Base-by-base conservation (phyloP, 1,140 invertebrate genomes). In the Cydia fagiglandana region DNA sequence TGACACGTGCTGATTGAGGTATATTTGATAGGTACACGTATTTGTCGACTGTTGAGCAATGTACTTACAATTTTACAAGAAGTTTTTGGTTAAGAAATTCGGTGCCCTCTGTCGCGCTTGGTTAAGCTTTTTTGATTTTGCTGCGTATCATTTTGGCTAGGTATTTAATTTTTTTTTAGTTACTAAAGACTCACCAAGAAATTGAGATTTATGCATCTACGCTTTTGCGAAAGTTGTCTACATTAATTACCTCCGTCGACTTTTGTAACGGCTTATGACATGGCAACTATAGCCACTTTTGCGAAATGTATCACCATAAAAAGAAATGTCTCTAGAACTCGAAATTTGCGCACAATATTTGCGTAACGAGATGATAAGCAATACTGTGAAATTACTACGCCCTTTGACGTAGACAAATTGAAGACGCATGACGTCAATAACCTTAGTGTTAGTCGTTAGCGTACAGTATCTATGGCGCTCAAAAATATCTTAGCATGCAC, bases 321-420 rank as follows among this genome's bases (percentile, higher is more conserved):
- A 53, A n/a, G n/a, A 9, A n/a, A 53, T 53, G n/a, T n/a, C 15
- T 53, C 50, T 4, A 0, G 5, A 53, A 53, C n/a, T 53, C 50
- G 4, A 53, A 53, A 13, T 53, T 53, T 53, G 15, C n/a, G 50
- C 50, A 17, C 20, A 24, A 61, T 10, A 61, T 61, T 61, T 61
- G 20, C 56, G 17, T 24, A 20, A 61, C 17, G 56, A 61, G 56
- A 61, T 17, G 56, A 20, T 61, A 12, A 24, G 56, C 56, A 61
- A 24, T 61, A 61, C 24, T 61, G 7, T 12, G 56, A 1, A 24
- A 61, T 61, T 61, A 61, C 56, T 53, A 17, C 50, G 50, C 17
- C 56, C 56, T 24, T 24, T 61, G 56, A 61, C 56, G 56, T 24
- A 61, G 20, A 61, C 20, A 61, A 61, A 61, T 61, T 61, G 56